Percentiles rank a stretch among this genome's conserved stretches.
phyloP scores from a whole-genome alignment of 2,888 invertebrate genomes.

The Protodeltote pygarga region DNA sequence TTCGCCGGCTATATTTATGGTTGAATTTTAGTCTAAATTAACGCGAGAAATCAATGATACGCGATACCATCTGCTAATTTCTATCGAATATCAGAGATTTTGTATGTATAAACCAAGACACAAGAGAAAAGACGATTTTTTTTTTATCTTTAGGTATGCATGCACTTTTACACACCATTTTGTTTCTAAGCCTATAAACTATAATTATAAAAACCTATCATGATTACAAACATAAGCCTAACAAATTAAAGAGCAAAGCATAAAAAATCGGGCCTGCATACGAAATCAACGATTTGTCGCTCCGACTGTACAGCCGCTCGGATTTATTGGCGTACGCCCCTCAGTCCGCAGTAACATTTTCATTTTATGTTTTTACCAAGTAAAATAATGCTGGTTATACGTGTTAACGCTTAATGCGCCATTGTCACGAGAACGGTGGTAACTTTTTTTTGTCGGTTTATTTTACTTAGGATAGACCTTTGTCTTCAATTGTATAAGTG shows the following conservation, averaged over 20 bases:
- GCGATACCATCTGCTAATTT: too few relatives aligned
- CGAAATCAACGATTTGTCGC: conserved; percentile 42
- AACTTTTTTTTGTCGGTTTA: conserved; percentile 37
- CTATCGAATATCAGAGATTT: too few relatives aligned
- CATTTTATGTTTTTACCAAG: conserved; percentile 73
- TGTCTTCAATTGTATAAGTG: conserved; percentile 25
- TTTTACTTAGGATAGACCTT: conserved; percentile 27
- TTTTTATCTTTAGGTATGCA: too few relatives aligned
- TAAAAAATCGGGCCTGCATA: conserved; percentile 33
- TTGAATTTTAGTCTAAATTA: too few relatives aligned
- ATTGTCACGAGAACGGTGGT: conserved; percentile 66
- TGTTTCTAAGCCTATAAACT: too few relatives aligned
- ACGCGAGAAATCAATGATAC: too few relatives aligned
- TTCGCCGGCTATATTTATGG: too few relatives aligned
- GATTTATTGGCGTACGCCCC: conserved; percentile 68
- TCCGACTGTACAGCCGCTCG: conserved; percentile 42
- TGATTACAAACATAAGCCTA: conserved; percentile 15
- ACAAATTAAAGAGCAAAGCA: conserved; percentile 37
- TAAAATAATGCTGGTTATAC: conserved; percentile 70
- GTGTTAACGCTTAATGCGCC: conserved; percentile 73
- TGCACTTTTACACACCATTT: too few relatives aligned
- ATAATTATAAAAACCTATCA: not conserved
- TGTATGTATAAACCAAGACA: too few relatives aligned
- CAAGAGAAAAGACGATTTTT: too few relatives aligned
- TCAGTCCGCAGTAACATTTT: conserved; percentile 67